Conservation (phyloP, 2,797 vertebrate species). For the Sylvia borin region DNA sequence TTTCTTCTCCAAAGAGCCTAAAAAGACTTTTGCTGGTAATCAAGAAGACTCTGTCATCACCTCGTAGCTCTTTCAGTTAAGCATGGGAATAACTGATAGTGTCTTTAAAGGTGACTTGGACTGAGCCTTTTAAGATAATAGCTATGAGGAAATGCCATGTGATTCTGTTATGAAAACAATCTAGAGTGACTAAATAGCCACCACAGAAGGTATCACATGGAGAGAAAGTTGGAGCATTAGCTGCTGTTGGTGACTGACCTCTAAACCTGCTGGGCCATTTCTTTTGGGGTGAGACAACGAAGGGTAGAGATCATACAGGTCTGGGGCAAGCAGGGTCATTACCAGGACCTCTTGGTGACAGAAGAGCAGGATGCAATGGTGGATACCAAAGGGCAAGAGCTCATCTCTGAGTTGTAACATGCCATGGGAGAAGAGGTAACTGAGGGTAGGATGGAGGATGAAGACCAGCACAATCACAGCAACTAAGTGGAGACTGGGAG, state of each 20-base stretch:
- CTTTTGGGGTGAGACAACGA: background rate
- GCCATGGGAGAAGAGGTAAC: background rate
- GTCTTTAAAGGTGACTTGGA: background rate
- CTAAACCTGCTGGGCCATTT: background rate
- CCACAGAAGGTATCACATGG: background rate
- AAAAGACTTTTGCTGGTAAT: background rate
- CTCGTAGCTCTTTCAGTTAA: background rate
- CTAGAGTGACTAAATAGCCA: background rate
- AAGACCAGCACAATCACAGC: background rate
- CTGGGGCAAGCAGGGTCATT: background rate
- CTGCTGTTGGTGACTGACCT: background rate
- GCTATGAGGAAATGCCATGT: background rate
- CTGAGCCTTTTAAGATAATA: background rate
- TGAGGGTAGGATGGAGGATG: background rate
- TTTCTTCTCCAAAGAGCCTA: background rate
- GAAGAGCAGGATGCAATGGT: background rate
- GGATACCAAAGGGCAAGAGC: background rate
- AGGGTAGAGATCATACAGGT: background rate
- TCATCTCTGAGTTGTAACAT: fast-evolving
- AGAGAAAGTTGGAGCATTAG: background rate
- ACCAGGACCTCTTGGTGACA: background rate
- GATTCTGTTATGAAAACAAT: background rate
- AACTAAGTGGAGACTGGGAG: background rate
- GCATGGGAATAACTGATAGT: background rate
- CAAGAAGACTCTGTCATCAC: background rate